Percentiles rank a stretch among this genome's conserved stretches.
phyloP scores from a whole-genome alignment of 35 echinoderm and acorn worm species.

The Patiria miniata region DNA sequence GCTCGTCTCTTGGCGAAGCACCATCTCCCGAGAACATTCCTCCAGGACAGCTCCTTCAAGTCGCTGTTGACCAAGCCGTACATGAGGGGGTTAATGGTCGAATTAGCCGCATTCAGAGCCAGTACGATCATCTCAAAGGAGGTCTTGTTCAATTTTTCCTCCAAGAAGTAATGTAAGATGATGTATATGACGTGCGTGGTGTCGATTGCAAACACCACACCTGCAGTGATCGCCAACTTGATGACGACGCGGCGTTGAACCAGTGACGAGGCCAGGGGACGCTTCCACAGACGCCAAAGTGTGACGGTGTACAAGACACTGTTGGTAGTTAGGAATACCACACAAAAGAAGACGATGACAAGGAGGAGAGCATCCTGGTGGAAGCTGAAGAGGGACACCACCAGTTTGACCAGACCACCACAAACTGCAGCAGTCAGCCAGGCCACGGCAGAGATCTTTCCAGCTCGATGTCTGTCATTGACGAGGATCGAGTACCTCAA shows the following conservation, averaged over 20 bases:
- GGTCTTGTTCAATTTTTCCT: background rate
- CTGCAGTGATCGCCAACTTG: conserved; percentile 1
- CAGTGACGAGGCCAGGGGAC: background rate
- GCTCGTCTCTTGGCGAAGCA: background rate
- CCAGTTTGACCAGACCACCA: background rate
- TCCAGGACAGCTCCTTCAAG: background rate
- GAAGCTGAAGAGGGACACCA: background rate
- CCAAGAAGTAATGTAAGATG: background rate
- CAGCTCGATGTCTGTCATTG: background rate
- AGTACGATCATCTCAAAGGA: background rate
- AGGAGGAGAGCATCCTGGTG: background rate
- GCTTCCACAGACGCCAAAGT: background rate
- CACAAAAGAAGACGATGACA: background rate
- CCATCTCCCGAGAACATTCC: background rate
- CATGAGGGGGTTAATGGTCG: background rate
- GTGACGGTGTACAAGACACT: background rate
- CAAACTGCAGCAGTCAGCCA: background rate
- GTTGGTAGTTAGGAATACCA: background rate
- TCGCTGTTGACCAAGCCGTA: background rate
- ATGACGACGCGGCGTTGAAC: background rate
- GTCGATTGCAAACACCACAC: background rate
- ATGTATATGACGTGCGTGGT: background rate
- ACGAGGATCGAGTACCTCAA: background rate
- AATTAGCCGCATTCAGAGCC: background rate
- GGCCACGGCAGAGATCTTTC: background rate